These are phyloP conservation scores for Dryoscopus gambensis DNA, from an alignment of 2,113 vertebrate genomes.

Conservation along the genomic window DNA sequence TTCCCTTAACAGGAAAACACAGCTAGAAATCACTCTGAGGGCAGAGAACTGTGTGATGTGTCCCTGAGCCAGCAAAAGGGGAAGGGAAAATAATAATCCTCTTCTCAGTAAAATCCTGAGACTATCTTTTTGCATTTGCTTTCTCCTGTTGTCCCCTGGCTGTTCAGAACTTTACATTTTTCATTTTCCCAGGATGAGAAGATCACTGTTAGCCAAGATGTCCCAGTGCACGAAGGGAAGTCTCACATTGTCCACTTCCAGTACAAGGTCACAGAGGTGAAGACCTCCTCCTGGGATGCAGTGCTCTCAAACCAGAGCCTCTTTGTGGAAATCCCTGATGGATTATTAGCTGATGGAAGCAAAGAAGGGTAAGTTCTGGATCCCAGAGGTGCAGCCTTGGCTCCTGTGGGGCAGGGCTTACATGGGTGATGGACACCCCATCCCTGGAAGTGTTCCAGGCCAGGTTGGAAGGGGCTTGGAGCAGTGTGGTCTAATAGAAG, in stretches of 20 bases:
- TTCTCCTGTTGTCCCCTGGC: not conserved
- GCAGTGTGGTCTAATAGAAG: not conserved
- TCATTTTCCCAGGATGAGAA: conserved; percentile 79
- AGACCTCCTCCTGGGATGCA: conserved; percentile 88
- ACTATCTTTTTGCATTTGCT: not conserved
- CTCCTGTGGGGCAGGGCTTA: not conserved
- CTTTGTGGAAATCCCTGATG: conserved; percentile 92
- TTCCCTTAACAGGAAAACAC: not conserved
- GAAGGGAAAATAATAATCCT: not conserved
- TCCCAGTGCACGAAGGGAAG: conserved; percentile 80
- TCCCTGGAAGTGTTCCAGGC: not conserved
- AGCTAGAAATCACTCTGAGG: not conserved
- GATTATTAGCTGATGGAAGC: conserved; percentile 89
- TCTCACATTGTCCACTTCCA: conserved; percentile 86
- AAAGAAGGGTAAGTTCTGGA: conserved; percentile 88
- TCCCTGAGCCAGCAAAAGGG: not conserved
- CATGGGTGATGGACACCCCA: not conserved
- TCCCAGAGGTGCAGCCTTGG: fast-evolving
- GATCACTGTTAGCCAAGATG: conserved; percentile 89
- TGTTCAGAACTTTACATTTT: not conserved
- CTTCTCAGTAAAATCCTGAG: not conserved
- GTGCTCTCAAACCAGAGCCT: conserved; percentile 86
- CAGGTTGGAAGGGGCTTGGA: not conserved
- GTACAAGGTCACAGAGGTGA: conserved; percentile 90
- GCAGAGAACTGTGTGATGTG: not conserved